phyloP scores from a whole-genome alignment of 2,113 vertebrate genomes.

The Heliornis fulica region DNA sequence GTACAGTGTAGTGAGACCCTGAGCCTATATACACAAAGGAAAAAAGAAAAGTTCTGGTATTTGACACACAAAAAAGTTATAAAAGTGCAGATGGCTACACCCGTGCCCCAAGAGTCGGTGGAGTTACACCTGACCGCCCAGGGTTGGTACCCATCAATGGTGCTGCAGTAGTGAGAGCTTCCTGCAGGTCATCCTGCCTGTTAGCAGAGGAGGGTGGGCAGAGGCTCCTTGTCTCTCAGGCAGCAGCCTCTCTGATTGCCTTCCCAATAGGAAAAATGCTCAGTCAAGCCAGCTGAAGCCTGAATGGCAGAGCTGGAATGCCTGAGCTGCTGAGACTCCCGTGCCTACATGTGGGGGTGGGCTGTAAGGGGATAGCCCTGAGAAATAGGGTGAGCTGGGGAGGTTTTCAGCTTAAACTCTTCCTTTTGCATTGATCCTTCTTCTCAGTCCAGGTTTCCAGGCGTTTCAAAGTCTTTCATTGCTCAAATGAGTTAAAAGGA shows the following conservation, averaged over 20 bases:
- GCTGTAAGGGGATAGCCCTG: not conserved
- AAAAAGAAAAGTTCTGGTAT: not conserved
- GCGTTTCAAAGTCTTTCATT: not conserved
- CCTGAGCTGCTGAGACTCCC: not conserved
- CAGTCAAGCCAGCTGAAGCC: not conserved
- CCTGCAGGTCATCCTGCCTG: not conserved
- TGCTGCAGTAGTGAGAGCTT: not conserved
- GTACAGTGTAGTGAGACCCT: not conserved
- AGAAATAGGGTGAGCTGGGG: not conserved
- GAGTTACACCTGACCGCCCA: not conserved
- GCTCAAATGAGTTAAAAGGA: not conserved
- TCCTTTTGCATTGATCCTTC: not conserved
- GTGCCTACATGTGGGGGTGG: not conserved
- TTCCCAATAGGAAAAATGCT: not conserved
- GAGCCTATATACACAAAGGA: not conserved
- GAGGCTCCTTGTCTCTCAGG: not conserved
- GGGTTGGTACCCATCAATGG: not conserved
- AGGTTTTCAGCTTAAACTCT: not conserved
- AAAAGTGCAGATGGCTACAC: not conserved
- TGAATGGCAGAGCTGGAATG: not conserved
- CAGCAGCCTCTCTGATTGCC: conserved; percentile 2
- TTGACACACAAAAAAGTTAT: not conserved
- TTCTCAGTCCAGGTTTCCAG: not conserved
- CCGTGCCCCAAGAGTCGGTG: not conserved
- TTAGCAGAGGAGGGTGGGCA: not conserved